phyloP scores from a whole-genome alignment of 2,888 invertebrate genomes.

The Drosophila quinaria region DNA sequence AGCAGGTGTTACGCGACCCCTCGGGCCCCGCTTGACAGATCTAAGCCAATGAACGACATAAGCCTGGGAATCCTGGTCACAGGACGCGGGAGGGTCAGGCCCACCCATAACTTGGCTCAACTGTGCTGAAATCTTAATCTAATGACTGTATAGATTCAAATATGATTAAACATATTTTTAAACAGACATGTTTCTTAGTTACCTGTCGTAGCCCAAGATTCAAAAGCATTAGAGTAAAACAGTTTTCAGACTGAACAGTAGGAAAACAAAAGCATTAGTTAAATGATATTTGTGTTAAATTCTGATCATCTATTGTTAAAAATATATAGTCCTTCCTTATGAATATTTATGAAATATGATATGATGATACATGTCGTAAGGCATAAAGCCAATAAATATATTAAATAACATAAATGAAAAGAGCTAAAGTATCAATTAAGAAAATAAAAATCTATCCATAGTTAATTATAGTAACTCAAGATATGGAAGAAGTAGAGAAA shows the following conservation, averaged over 20 bases:
- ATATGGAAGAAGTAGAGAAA: too few species aligned
- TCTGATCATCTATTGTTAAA: too few species aligned
- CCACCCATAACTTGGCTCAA: slow-evolving; percentile 4
- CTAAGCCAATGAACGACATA: slow-evolving; percentile 62
- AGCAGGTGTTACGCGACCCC: slow-evolving; percentile 56
- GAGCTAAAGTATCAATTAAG: too few species aligned
- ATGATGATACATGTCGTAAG: too few species aligned
- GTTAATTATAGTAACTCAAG: not conserved
- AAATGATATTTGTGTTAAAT: too few species aligned
- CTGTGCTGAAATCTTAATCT: slow-evolving; percentile 5
- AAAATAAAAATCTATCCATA: not conserved
- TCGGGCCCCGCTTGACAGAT: slow-evolving; percentile 46
- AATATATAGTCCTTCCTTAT: not conserved
- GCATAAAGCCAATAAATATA: too few species aligned
- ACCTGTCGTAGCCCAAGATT: not conserved
- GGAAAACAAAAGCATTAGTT: not conserved
- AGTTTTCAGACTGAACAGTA: not conserved
- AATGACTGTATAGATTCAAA: not conserved
- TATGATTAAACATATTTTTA: not conserved
- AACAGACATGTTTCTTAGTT: not conserved
- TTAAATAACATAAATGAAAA: too few species aligned
- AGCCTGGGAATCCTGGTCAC: slow-evolving; percentile 24
- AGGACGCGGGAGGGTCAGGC: slow-evolving; percentile 8
- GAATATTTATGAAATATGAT: not conserved
- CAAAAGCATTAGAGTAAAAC: not conserved